A percentile compares a stretch with the other conserved stretches of the same genome.
Conservation (phyloP, 2,113 vertebrate genomes). For the Perca flavescens region DNA sequence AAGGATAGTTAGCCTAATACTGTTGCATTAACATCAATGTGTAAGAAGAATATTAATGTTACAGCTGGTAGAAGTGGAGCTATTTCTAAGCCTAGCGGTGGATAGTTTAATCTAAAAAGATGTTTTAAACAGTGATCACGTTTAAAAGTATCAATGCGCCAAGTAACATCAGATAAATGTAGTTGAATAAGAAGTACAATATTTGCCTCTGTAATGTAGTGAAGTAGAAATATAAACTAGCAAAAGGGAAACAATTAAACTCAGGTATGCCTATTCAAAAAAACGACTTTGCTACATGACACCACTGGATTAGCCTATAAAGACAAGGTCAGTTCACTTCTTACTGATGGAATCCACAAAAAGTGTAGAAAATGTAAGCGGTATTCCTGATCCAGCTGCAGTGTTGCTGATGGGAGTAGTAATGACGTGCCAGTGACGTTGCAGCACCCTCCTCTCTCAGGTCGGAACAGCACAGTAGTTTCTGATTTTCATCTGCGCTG, state of each 20-base stretch:
- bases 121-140: not conserved
- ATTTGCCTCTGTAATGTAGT: no score
- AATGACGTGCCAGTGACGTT: slow-evolving; percentile 19
- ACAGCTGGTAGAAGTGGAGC: not conserved
- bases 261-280: not conserved
- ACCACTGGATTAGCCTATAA: not conserved
- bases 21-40: not conserved
- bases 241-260: not conserved
- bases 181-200: no score
- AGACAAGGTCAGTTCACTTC: not conserved
- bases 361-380: not conserved
- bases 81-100: not conserved
- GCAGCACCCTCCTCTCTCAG: slow-evolving; percentile 10
- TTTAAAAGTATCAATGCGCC: not conserved
- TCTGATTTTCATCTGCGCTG: not conserved
- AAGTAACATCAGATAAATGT: not conserved
- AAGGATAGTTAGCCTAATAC: not conserved
- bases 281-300: not conserved
- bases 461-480: not conserved
- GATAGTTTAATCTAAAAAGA: not conserved
- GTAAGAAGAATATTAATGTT: no score
- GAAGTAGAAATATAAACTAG: no score
- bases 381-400: not conserved
- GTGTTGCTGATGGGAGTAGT: not conserved
- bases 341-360: not conserved